Base-by-base conservation (phyloP, 2,888 invertebrate genomes). In the Eudemis profundana region DNA sequence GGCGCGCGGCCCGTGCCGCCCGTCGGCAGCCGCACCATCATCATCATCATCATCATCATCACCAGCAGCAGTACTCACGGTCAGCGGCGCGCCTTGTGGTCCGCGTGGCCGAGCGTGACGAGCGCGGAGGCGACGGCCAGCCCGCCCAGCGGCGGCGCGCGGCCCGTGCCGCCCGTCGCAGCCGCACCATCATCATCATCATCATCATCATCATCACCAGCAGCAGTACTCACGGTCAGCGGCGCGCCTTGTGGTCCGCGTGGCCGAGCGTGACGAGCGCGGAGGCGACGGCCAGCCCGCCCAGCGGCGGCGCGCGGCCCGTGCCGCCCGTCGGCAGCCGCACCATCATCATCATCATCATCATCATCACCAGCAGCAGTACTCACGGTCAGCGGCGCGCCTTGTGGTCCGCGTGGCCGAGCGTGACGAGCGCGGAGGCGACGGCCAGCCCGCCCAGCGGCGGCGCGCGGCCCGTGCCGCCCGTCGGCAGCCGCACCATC, bases 41-140 rank as follows among this genome's bases (percentile, higher is more conserved):
- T n/a, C n/a, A n/a, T n/a, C n/a, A n/a, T n/a, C n/a, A n/a, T n/a
- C n/a, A n/a, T n/a, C n/a, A n/a, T n/a, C n/a, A n/a, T n/a, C n/a
- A n/a, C n/a, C n/a, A n/a, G n/a, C n/a, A n/a, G 23, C 2, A 2
- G 8, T 23, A 38, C 54, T 54, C 12, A 54, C 54, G 42, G 53
- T 29, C 44, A 36, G 57, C 51, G 62, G 15, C 56, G 50, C 44
- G 42, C 51, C 46, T 51, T 60, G 50, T 33, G 42, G 49, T 33
- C 56, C 38, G 73, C 76, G 88, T 96, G 97, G 27, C 97, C 97
- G 65, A 97, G 93, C 69, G 97, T 97, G 74, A 98, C 97, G 75
- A 98, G 94, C 74, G 97, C 97, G 76, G 97, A 97, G 69, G 96
- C 98, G 66, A 97, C 96, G 44, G 97, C 97, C 78, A 98, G 93